phyloP scores from a whole-genome alignment of 2,888 invertebrate species.

The Dioctria rufipes region DNA sequence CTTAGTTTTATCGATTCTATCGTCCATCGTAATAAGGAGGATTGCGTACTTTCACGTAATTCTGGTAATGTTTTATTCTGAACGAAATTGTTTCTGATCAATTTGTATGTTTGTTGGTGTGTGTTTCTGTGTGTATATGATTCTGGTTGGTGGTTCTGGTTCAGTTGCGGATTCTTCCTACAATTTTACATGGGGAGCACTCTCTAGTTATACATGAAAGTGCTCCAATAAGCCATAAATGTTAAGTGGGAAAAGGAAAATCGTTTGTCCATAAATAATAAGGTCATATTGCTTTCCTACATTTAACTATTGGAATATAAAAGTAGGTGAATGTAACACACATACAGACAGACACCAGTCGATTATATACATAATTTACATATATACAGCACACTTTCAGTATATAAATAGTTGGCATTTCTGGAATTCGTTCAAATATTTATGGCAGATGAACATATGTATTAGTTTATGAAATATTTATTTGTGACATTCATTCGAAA shows the following conservation, averaged over 20 bases:
- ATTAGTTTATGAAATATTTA: too few relatives aligned
- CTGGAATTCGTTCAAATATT: too few relatives aligned
- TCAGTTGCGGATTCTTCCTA: too few relatives aligned
- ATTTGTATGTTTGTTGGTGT: background rate
- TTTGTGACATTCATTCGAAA: too few relatives aligned
- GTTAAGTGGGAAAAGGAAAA: background rate
- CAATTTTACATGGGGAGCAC: background rate
- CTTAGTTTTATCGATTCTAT: background rate
- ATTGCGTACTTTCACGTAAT: conserved; percentile 3
- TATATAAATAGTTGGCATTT: too few relatives aligned
- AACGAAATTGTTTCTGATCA: conserved; percentile 5
- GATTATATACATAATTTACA: too few relatives aligned
- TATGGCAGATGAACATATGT: too few relatives aligned
- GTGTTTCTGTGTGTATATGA: too few relatives aligned
- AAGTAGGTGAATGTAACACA: background rate
- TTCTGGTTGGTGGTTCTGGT: too few relatives aligned
- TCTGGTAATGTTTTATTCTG: background rate
- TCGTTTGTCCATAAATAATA: background rate
- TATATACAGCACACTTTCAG: too few relatives aligned
- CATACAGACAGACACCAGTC: too few relatives aligned
- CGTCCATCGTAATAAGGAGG: background rate
- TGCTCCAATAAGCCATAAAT: background rate
- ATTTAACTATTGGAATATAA: conserved; percentile 3
- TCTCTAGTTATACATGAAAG: background rate
- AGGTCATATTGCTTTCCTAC: background rate